These are phyloP conservation scores for Pseudomyrmex dendroicus DNA, from an alignment of 1,140 invertebrate genomes.

Conservation along the genomic window DNA sequence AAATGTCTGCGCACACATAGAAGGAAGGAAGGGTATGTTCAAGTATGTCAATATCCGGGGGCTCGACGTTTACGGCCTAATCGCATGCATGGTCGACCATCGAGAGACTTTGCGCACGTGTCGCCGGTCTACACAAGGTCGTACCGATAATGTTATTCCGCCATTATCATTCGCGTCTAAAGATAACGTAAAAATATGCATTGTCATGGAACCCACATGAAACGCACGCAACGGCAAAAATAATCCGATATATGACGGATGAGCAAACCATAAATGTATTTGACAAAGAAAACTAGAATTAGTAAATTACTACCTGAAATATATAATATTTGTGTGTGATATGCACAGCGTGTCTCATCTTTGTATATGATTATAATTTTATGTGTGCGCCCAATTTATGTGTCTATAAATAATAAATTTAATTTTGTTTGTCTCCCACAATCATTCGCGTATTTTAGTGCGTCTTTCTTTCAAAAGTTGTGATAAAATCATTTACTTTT, in stretches of 20 bases:
- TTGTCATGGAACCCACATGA: slow-evolving; percentile 12
- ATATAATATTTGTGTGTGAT: too few relatives aligned
- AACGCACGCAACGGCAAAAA: neutral
- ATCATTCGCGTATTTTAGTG: too few relatives aligned
- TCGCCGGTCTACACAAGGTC: slow-evolving; percentile 26
- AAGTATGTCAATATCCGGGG: slow-evolving; percentile 31
- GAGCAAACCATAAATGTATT: neutral
- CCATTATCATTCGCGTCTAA: slow-evolving; percentile 24
- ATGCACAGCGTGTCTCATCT: too few relatives aligned
- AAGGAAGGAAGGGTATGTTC: too few relatives aligned
- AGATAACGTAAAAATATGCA: slow-evolving; percentile 43
- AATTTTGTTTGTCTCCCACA: too few relatives aligned
- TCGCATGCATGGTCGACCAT: slow-evolving; percentile 35
- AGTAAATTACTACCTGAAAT: too few relatives aligned
- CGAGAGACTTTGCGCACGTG: slow-evolving; percentile 22
- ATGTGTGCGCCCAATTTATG: too few relatives aligned
- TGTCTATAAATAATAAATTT: too few relatives aligned
- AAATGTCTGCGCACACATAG: neutral
- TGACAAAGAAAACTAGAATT: neutral
- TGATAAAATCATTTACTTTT: too few relatives aligned
- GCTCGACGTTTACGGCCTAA: slow-evolving; percentile 23
- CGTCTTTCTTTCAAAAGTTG: too few relatives aligned
- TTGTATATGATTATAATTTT: too few relatives aligned
- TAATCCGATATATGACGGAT: slow-evolving; percentile 12
- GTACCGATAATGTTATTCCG: slow-evolving; percentile 37